A percentile compares a stretch with the other conserved stretches of the same genome.
phyloP scores from a whole-genome alignment of 2,888 invertebrate species.

The Metellina segmentata region DNA sequence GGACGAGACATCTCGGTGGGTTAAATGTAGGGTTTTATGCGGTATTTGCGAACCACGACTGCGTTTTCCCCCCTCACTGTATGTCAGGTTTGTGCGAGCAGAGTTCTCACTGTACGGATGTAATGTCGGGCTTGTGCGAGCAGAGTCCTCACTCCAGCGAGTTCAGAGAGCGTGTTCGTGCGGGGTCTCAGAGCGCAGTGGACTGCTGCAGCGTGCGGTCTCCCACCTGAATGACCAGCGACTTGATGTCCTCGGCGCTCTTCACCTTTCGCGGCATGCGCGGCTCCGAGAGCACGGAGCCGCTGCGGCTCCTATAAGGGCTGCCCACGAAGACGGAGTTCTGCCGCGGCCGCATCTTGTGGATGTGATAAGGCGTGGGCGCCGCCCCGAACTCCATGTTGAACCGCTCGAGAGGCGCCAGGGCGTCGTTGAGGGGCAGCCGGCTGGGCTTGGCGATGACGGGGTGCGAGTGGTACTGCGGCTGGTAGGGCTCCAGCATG shows the following conservation, averaged over 20 bases:
- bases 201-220: constrained; percentile 65
- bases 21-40: too few species aligned
- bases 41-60: too few species aligned
- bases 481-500: constrained; percentile 94
- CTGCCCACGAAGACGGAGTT: constrained; percentile 92
- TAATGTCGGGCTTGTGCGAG: too few species aligned
- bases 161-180: background rate
- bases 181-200: constrained; percentile 60
- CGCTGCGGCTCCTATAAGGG: constrained; percentile 75
- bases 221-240: constrained; percentile 82
- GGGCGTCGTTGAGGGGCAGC: constrained; percentile 65
- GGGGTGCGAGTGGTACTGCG: constrained; percentile 88
- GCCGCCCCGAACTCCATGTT: constrained; percentile 71
- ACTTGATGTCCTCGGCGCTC: constrained; percentile 91
- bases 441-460: constrained; percentile 66
- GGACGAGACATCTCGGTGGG: too few species aligned
- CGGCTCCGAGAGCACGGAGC: constrained; percentile 85
- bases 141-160: background rate
- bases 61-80: too few species aligned
- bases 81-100: too few species aligned
- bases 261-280: constrained; percentile 88
- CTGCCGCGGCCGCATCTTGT: constrained; percentile 84
- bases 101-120: background rate
- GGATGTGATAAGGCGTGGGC: constrained; percentile 50
- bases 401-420: constrained; percentile 67